Percentiles rank a stretch among this genome's conserved stretches.
These are phyloP conservation scores for Myiotriccus ornatus DNA, from an alignment of 2,797 vertebrate genomes.

Conservation along the genomic window DNA sequence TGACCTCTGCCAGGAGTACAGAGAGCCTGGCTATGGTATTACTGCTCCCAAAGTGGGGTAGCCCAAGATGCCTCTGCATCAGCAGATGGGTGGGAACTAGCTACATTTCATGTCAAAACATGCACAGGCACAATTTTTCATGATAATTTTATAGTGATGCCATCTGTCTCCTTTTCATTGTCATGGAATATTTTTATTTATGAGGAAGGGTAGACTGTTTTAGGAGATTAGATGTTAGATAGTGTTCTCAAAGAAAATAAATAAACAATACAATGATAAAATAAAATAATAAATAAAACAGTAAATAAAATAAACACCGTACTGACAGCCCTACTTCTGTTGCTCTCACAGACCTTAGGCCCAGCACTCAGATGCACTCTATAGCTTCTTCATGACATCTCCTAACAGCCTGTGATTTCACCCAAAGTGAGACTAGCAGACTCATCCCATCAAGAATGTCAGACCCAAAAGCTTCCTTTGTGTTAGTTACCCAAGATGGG, in stretches of 20 bases:
- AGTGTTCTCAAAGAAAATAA: background rate
- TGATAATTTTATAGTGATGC: background rate
- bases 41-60: background rate
- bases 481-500: background rate
- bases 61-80: background rate
- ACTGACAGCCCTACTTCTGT: background rate
- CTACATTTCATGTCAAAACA: background rate
- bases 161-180: background rate
- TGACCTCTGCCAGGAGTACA: background rate
- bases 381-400: background rate
- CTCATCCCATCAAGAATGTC: background rate
- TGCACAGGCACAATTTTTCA: background rate
- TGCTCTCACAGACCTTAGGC: background rate
- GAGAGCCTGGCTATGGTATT: background rate
- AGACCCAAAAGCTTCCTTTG: background rate
- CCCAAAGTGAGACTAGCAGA: background rate
- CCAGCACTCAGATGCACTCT: background rate
- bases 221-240: background rate
- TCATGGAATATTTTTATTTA: background rate
- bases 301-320: background rate
- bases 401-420: background rate
- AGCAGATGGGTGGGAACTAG: background rate
- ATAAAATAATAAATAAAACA: background rate
- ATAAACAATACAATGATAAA: background rate
- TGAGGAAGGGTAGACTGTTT: background rate